Conservation (phyloP, 2,888 invertebrate species). For the Ennomos erosarius region DNA sequence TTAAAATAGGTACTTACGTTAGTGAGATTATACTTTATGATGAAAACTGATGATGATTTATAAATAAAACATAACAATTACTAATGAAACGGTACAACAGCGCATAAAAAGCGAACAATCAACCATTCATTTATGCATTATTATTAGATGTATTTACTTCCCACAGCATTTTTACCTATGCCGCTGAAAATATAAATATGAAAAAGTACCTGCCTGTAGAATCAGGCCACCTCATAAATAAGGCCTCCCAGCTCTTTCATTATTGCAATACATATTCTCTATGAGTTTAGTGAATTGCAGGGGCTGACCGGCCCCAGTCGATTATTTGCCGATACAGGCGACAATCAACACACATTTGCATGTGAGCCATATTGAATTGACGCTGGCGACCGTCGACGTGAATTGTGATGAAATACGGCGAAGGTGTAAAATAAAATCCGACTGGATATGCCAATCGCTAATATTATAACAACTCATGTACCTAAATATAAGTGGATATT, state of each 20-base stretch:
- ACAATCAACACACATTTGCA: conserved; percentile 79
- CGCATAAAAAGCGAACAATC: too few species aligned
- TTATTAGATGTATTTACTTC: too few species aligned
- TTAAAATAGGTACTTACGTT: too few species aligned
- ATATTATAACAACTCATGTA: too few species aligned
- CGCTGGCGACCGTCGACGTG: conserved; percentile 62
- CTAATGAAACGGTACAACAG: too few species aligned
- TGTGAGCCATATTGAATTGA: conserved; percentile 76
- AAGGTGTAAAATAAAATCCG: conserved; percentile 25
- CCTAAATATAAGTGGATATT: too few species aligned
- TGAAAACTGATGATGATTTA: too few species aligned
- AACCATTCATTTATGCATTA: too few species aligned
- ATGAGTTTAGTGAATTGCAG: conserved; percentile 32
- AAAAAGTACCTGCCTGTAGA: conserved; percentile 5
- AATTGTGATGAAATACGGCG: conserved; percentile 51
- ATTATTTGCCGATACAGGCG: conserved; percentile 75
- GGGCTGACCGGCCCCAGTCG: conserved; percentile 50
- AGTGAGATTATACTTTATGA: too few species aligned
- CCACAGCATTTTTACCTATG: too few species aligned
- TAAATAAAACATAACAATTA: too few species aligned
- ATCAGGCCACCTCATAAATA: conserved; percentile 27
- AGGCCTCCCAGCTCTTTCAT: conserved; percentile 26
- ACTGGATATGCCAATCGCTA: conserved; percentile 41
- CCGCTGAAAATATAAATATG: too few species aligned
- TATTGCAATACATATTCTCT: conserved; percentile 33